phyloP scores from a whole-genome alignment of 2,113 vertebrate genomes.

The Nesoenas mayeri region DNA sequence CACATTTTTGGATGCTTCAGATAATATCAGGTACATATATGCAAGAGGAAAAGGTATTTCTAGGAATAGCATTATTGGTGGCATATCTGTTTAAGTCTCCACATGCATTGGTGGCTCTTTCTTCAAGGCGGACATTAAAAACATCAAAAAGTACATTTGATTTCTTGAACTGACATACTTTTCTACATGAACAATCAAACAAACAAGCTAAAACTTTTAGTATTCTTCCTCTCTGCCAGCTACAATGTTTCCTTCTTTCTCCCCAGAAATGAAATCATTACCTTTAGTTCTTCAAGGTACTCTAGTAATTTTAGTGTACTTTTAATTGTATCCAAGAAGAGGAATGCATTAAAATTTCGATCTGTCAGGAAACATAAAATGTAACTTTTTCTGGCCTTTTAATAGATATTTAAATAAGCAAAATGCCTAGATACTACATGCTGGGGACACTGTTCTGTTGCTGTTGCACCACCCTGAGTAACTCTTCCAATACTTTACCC shows the following conservation, averaged over 20 bases:
- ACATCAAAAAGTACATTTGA: neutral
- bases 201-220: neutral
- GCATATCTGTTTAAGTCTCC: constrained; percentile 46
- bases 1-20: constrained; percentile 53
- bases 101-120: neutral
- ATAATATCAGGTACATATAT: constrained; percentile 62
- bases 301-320: neutral
- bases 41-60: constrained; percentile 44
- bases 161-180: neutral
- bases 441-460: neutral
- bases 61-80: constrained; percentile 42
- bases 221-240: neutral
- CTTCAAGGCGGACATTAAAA: neutral
- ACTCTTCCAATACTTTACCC: neutral
- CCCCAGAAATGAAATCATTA: neutral
- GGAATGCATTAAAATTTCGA: neutral
- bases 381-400: neutral
- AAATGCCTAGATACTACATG: neutral
- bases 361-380: neutral
- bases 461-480: neutral
- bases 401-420: neutral
- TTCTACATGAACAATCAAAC: neutral
- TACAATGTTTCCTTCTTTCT: neutral
- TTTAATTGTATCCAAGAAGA: neutral
- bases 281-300: neutral